Evolutionary conservation across 2,797 vertebrate genomes (phyloP), one percentile per base, ranked within the genome.

Genomic region (Macropodus opercularis): DNA sequence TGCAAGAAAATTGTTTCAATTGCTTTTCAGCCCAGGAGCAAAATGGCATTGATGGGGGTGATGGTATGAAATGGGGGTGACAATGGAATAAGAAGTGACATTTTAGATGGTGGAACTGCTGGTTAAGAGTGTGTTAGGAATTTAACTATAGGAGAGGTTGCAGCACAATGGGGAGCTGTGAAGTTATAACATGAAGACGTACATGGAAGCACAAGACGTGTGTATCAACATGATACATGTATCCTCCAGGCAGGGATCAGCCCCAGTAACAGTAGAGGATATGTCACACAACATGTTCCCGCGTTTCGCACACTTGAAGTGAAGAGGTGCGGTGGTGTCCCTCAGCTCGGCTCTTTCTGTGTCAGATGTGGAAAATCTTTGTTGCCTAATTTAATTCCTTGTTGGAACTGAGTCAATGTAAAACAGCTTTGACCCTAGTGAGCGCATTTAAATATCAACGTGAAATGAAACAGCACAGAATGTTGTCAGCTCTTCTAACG

Each of bases 1-100:
- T 57, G 85, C 79, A 75, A 87, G 86, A 87, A 91, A 91, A 91
- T 91, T 89, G 81, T 89, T 91, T 90, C 89, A 91, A 90, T 90
- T 90, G 88, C 87, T 90, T 91, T 89, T 87, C 79, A 89, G 88
- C 83, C 90, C 77, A 66, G 87, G 81, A 90, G 84, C 91, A 85
- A 90, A 90, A 89, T 87, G 75, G 72, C 81, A 55, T 77, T 88
- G 87, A 90, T 91, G 88, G 87, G 85, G 90, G 89, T 86, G 81
- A 88, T 87, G 83, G 85, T 86, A 85, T 80, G 72, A 89, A 88
- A 35, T 84, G 69, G 80, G 84, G 81, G 82, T 80, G 87, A 85
- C 47, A 78, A 57, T 72, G 42, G 78, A 77, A 77, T 70, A 65
- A 83, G 69, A 58, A 77, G 66, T 82, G 81, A 87, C 85, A 85